Base-by-base conservation (phyloP, 2,113 vertebrate genomes). In the Daphoenositta chrysoptera region DNA sequence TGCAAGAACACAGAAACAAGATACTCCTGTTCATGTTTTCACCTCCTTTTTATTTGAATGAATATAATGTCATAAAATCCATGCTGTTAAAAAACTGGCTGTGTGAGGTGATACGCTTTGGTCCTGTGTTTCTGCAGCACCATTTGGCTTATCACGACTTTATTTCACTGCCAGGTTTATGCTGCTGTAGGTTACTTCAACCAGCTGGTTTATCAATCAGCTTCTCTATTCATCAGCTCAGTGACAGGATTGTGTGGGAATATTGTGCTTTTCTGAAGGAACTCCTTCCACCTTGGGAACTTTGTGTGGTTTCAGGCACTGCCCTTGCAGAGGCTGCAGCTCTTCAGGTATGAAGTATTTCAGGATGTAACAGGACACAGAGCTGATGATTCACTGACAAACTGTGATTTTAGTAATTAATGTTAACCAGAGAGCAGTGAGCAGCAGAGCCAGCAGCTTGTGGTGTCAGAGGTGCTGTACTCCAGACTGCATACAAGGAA, bases 1-100 rank as follows among this genome's bases (percentile, higher is more conserved):
- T 99, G 97, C 10, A 56, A 63, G 40, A 70, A 35, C 39, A 26
- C 10, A 78, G 51, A 86, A 91, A 94, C 37, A 20, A 70, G 60
- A 90, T 21, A 69, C 22, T 86, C 61, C 84, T 28, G 24, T 51
- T 89, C 28, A 4, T 7, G 68, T 30, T 70, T 63, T 83, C 73
- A 72, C 10, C 31, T 40, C n/a, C 56, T 78, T 83, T 82, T 64
- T 48, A 48, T 47, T 78, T 17, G 35, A 60, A 89, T 77, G 76
- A 47, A 66, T 70, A 63, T 6, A 70, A 56, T 0, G 4, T 7
- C 27, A 12, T 48, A 40, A 93, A 75, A 50, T 3, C 23, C 33
- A 35, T 0, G 4, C 39, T 42, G 73, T 40, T 71, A 20, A 50
- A 56, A 11, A 72, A 35, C 6, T 37, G 58, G 26, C 44, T 39